Evolutionary conservation across 2,888 invertebrate species (phyloP).

Genomic region (Notocelia uddmanniana): DNA sequence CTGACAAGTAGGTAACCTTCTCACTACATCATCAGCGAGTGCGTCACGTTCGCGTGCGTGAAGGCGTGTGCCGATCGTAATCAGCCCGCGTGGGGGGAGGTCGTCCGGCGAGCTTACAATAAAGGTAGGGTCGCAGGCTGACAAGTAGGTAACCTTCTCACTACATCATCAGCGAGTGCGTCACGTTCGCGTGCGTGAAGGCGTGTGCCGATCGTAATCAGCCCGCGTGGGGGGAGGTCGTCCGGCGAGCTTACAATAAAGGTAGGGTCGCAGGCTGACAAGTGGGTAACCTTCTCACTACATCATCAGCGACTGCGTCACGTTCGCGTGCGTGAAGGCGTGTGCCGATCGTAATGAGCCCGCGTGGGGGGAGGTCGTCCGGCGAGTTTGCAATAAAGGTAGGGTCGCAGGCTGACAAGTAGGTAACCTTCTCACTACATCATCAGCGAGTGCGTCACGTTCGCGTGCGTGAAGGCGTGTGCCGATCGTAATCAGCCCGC

Average conservation of each 20-base stretch:
- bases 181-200: slow-evolving; percentile 84
- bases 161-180: slow-evolving; percentile 88
- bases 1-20: too few species aligned
- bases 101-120: slow-evolving; percentile 78
- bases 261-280: too few species aligned
- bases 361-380: slow-evolving; percentile 82
- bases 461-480: slow-evolving; percentile 82
- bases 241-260: slow-evolving; percentile 78
- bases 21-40: slow-evolving; percentile 87
- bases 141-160: too few species aligned
- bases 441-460: slow-evolving; percentile 89
- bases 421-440: too few species aligned
- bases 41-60: slow-evolving; percentile 86
- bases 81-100: slow-evolving; percentile 81
- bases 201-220: slow-evolving; percentile 71
- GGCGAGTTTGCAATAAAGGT: slow-evolving; percentile 75
- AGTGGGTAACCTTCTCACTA: too few species aligned
- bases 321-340: slow-evolving; percentile 83
- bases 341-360: slow-evolving; percentile 72
- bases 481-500: slow-evolving; percentile 72
- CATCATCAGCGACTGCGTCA: slow-evolving; percentile 90
- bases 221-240: slow-evolving; percentile 82
- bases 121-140: too few species aligned
- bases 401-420: too few species aligned
- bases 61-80: slow-evolving; percentile 72